Conservation (phyloP, 2,113 vertebrate genomes). For the Ochotona princeps region DNA sequence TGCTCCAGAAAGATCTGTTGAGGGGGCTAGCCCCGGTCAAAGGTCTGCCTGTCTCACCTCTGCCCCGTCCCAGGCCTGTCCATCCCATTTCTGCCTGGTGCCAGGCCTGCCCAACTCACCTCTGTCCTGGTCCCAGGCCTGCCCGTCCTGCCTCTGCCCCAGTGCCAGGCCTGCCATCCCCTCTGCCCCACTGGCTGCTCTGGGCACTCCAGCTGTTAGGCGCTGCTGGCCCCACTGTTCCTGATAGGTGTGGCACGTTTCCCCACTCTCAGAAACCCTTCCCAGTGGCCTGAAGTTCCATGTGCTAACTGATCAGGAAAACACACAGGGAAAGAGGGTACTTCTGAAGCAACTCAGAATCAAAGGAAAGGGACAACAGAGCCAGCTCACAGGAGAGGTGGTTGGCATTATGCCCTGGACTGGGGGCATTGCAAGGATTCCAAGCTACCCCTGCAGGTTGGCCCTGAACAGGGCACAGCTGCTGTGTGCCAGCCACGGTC, state of each 20-base stretch:
- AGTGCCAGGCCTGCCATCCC: background rate
- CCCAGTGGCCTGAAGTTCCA: conserved; percentile 15
- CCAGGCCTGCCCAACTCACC: too few relatives aligned
- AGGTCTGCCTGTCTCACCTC: too few relatives aligned
- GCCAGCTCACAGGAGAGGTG: background rate
- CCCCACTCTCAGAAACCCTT: conserved; percentile 10
- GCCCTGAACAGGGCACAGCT: background rate
- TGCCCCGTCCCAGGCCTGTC: too few relatives aligned
- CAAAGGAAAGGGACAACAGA: background rate
- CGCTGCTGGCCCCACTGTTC: background rate
- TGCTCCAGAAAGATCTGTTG: background rate
- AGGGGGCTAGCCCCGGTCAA: too few relatives aligned
- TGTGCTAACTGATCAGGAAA: conserved; percentile 46
- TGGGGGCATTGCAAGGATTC: background rate
- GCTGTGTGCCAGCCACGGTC: background rate
- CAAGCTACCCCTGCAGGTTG: background rate
- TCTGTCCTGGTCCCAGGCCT: too few relatives aligned
- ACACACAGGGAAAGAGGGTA: background rate
- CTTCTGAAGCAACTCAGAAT: background rate
- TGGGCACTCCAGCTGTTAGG: background rate
- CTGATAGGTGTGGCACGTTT: background rate
- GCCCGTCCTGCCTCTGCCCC: background rate
- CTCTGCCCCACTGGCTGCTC: background rate
- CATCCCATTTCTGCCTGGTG: too few relatives aligned
- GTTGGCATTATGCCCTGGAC: background rate